Percentiles rank a stretch among this genome's conserved stretches.
These are phyloP conservation scores for Biston betularia DNA, from an alignment of 2,888 invertebrate species.

Conservation along the genomic window DNA sequence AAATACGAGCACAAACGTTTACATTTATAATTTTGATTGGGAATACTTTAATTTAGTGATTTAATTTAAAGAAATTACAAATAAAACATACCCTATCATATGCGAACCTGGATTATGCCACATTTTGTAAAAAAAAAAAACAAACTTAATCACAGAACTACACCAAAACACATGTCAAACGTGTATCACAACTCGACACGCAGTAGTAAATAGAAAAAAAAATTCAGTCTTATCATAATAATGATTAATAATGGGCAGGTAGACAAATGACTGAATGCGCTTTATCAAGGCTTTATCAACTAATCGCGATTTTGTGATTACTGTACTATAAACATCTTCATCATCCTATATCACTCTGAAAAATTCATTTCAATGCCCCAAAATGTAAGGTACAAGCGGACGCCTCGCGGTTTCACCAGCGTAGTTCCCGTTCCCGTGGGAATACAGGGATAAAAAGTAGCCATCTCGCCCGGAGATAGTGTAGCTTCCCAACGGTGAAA, in stretches of 20 bases:
- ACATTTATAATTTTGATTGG: no score
- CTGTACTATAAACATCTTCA: neutral
- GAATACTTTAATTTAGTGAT: neutral
- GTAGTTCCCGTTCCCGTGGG: no score
- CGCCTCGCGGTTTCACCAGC: no score
- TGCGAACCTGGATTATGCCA: conserved; percentile 32
- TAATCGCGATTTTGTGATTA: conserved; percentile 7
- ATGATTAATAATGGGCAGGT: neutral
- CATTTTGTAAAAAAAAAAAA: conserved; percentile 16
- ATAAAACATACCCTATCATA: conserved; percentile 36
- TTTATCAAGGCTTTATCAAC: neutral
- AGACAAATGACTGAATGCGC: neutral
- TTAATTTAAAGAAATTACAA: neutral
- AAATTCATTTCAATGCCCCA: no score
- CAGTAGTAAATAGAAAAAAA: conserved; percentile 3
- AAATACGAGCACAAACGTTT: no score
- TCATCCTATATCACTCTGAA: neutral
- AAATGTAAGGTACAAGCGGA: no score
- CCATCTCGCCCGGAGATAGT: no score
- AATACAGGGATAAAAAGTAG: no score
- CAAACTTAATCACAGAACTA: neutral
- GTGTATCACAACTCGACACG: neutral
- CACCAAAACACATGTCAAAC: neutral
- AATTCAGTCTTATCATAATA: neutral
- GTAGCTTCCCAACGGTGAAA: no score